Base-by-base conservation (phyloP, 2,113 vertebrate species). In the Alexandromys fortis region DNA sequence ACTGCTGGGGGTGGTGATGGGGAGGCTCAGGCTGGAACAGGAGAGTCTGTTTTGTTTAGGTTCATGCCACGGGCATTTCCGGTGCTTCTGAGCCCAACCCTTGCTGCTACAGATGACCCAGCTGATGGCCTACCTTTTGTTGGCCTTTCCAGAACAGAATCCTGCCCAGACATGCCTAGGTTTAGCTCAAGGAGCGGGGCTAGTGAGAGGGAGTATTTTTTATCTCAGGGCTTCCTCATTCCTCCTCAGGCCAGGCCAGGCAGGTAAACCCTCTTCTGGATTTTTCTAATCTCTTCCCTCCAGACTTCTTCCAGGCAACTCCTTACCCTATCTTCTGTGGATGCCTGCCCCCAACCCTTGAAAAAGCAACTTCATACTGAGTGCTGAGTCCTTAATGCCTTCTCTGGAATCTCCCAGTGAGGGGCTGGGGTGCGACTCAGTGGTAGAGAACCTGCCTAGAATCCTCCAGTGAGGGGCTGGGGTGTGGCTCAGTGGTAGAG, bases 91-190 rank as follows among this genome's bases (percentile, higher is more conserved):
- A 73, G 88, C 73, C 86, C 55, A 67, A 17, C 67, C 79, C 61
- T 6, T 6, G 13, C 63, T 55, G 55, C 70, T 16, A 19, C 6
- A 3, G 42, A 47, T 89, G 94, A 92, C 47, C 45, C 52, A 26
- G 21, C 10, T 1, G 19, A 47, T 67, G 22, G 55, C 49, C 33
- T 88, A 76, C 35, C n/a, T 30, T 67, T 52, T 61, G 49, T 49
- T 49, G 85, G 78, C 78, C 28, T 75, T 47, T 55, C 70, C 3
- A 10, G 49, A 78, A 67, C 49, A 21, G 0, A 82, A 28, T 83
- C 88, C 94, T 92, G 96, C 52, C 92, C 24, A 17, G 93, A 77
- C 94, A 33, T 83, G 91, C 47, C 81, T 42, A 81, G 95, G 86
- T 58, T 91, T 82, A 61, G 78, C 68, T 52, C 26, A 5, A 38